Evolutionary conservation across 2,797 vertebrate genomes (phyloP).

Genomic region (Neopelma chrysocephalum): DNA sequence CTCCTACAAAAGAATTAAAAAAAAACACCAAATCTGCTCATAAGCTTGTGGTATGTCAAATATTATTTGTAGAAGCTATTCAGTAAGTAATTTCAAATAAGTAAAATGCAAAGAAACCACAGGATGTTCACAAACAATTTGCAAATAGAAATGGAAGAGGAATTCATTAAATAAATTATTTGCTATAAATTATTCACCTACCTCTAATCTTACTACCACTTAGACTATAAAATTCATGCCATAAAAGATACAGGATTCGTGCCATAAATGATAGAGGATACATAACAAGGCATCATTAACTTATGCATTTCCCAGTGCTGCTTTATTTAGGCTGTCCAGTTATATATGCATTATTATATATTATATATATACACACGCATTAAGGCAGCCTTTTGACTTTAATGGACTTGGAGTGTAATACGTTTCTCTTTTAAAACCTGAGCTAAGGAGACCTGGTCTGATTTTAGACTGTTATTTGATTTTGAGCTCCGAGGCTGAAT

Average conservation of each 20-base stretch:
- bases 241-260: constrained; percentile 55
- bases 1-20: not conserved
- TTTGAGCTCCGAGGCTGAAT: constrained; percentile 8
- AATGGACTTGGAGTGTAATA: constrained; percentile 34
- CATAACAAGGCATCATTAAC: constrained; percentile 49
- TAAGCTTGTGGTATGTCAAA: not conserved
- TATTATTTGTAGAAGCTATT: constrained; percentile 46
- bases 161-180: constrained; percentile 73
- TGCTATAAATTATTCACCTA: constrained; percentile 66
- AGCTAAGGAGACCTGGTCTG: not conserved
- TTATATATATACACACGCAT: not conserved
- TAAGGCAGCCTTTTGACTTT: constrained; percentile 34
- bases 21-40: not conserved
- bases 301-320: constrained; percentile 28
- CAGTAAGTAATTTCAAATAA: constrained; percentile 62
- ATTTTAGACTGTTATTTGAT: constrained; percentile 1
- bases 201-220: constrained; percentile 60
- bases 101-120: constrained; percentile 50
- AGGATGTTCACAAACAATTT: constrained; percentile 57
- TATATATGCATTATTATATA: not conserved
- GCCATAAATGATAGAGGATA: constrained; percentile 60
- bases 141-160: constrained; percentile 61
- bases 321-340: constrained; percentile 35
- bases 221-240: constrained; percentile 64
- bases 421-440: not conserved